Evolutionary conservation across 2,113 vertebrate species (phyloP), one percentile per base, ranked within the genome.

Genomic region (Nyctibius bracteatus): DNA sequence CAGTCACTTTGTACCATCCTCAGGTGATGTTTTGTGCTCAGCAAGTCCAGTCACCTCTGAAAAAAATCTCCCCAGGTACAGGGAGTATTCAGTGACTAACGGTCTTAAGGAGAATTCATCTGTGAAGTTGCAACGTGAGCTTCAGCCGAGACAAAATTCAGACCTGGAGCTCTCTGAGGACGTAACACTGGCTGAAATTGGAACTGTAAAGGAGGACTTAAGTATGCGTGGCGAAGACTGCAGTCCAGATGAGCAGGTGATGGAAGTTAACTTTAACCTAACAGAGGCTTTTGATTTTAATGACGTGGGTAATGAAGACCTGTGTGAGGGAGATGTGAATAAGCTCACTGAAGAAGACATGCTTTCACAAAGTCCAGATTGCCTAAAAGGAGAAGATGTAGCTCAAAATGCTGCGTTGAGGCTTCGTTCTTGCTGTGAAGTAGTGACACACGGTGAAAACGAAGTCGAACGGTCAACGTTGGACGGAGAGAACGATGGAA

Each of bases 221-320:
- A 43, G 30, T 51, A 13, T 2, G 14, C 7, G 6, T 39, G 63
- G 46, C 30, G n/a, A 95, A 25, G 25, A 63, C 51, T 57, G 6
- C 21, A 33, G 37, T 51, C n/a, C 46, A 55, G 77, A 51, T 33
- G 91, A 96, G 28, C 59, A 90, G 12, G 52, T 97, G 59, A 80
- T 96, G 94, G 95, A 98, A n/a, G 81, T 98, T 49, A 97, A 91
- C 82, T 98, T 98, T 81, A 97, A 97, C 92, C 81, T 98, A 12
- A 37, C 96, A 70, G 96, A 90, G 28, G 77, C 91, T 93, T 98
- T 98, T 96, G 97, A 98, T 94, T 97, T 96, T 66, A 97, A 71
- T 84, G 97, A 97, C 37, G 62, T 73, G 8, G 97, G 96, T 41
- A 88, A 43, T 6, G 66, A 94, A 86, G 94, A 94, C 9, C 39